phyloP scores from a whole-genome alignment of 2,888 invertebrate genomes.

The Drosophila ezoana region DNA sequence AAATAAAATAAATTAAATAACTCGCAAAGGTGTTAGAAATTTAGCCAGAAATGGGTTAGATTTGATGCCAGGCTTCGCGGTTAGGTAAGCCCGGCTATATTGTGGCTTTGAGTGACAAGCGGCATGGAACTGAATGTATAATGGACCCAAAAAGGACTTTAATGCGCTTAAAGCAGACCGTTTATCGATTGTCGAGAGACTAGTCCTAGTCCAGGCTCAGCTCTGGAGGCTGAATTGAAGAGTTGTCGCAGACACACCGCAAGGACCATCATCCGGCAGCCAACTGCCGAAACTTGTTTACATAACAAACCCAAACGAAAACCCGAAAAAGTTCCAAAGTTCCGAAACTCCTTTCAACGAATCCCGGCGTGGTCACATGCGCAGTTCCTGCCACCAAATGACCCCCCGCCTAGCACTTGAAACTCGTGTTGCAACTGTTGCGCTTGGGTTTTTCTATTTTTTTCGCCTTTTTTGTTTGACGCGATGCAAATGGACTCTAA shows the following conservation, averaged over 20 bases:
- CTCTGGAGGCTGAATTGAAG: slow-evolving; percentile 16
- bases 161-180: slow-evolving; percentile 33
- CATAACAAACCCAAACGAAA: slow-evolving; percentile 60
- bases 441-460: slow-evolving; percentile 30
- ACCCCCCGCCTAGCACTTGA: background rate
- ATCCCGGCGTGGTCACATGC: slow-evolving; percentile 69
- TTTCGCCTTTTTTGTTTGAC: slow-evolving; percentile 8
- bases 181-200: slow-evolving; percentile 38
- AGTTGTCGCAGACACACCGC: slow-evolving; percentile 47
- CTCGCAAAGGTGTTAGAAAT: slow-evolving; percentile 35
- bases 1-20: slow-evolving; percentile 54
- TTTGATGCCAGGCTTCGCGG: slow-evolving; percentile 1
- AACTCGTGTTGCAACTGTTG: slow-evolving; percentile 67
- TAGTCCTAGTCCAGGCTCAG: slow-evolving; percentile 2
- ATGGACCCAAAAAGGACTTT: slow-evolving; percentile 25
- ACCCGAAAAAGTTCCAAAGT: slow-evolving; percentile 12
- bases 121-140: slow-evolving; percentile 9
- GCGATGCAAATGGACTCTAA: slow-evolving; percentile 50
- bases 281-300: slow-evolving; percentile 66
- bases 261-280: slow-evolving; percentile 34
- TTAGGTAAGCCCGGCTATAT: background rate
- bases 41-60: slow-evolving; percentile 21
- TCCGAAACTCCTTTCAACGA: background rate
- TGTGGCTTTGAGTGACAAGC: slow-evolving; percentile 28
- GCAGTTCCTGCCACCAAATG: slow-evolving; percentile 31